phyloP scores from a whole-genome alignment of 2,113 vertebrate genomes.

The Oxygymnocypris stewartii region DNA sequence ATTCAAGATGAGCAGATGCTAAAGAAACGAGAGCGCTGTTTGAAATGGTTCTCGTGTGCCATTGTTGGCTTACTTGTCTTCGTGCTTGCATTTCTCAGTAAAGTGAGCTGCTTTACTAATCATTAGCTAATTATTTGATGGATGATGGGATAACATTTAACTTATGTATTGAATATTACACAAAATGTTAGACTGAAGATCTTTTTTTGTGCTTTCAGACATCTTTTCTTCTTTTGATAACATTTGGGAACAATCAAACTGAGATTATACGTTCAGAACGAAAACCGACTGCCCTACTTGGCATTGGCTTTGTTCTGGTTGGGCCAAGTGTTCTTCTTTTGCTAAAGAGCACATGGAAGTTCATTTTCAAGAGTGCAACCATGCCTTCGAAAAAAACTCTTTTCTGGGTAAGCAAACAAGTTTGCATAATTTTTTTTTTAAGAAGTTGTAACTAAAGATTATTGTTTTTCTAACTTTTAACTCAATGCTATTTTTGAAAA shows the following conservation, averaged over 20 bases:
- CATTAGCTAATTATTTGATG: background rate
- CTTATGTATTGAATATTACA: background rate
- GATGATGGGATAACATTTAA: background rate
- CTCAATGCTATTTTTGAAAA: background rate
- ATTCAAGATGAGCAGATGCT: conserved; percentile 64
- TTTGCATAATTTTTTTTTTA: background rate
- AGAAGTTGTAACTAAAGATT: too few relatives aligned
- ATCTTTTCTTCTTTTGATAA: conserved; percentile 67
- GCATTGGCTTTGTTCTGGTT: conserved; percentile 61
- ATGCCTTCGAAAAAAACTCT: conserved; percentile 42
- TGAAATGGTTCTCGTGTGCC: conserved; percentile 54
- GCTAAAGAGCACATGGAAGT: conserved; percentile 69
- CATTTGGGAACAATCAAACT: conserved; percentile 57
- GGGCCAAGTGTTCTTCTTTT: conserved; percentile 61
- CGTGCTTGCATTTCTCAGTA: conserved; percentile 65
- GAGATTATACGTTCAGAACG: conserved; percentile 38
- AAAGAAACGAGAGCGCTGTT: conserved; percentile 62
- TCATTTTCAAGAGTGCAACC: conserved; percentile 63
- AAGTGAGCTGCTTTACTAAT: conserved; percentile 57
- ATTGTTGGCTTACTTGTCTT: conserved; percentile 59
- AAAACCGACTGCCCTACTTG: conserved; percentile 61
- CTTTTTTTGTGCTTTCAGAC: conserved; percentile 48
- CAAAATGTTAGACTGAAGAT: background rate
- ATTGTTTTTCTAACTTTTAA: background rate
- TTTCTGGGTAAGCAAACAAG: conserved; percentile 57